These are phyloP conservation scores for Drosophila quinaria DNA, from an alignment of 2,888 invertebrate species.

Conservation along the genomic window DNA sequence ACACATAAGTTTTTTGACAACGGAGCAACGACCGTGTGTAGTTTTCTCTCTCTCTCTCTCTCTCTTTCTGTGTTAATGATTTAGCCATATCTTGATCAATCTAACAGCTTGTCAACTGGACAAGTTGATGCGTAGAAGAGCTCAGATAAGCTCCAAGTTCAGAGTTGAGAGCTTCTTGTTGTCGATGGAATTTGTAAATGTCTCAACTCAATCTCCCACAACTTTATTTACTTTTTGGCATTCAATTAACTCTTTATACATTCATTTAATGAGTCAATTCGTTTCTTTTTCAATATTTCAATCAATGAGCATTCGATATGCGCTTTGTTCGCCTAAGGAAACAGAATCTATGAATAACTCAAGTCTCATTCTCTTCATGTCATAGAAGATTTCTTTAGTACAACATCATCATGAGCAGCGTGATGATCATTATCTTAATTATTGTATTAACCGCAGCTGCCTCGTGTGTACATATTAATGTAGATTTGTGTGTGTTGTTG, in stretches of 20 bases:
- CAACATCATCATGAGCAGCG: slow-evolving; percentile 32
- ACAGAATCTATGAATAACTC: slow-evolving; percentile 42
- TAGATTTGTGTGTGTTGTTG: slow-evolving; percentile 32
- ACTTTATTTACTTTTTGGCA: not conserved
- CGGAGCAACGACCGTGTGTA: slow-evolving; percentile 48
- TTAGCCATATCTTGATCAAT: slow-evolving; percentile 67
- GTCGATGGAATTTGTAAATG: not conserved
- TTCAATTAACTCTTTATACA: slow-evolving; percentile 18
- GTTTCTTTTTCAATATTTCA: slow-evolving; percentile 2
- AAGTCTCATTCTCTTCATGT: slow-evolving; percentile 19
- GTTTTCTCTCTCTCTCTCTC: not conserved
- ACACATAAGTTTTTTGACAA: slow-evolving; percentile 69
- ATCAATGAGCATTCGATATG: slow-evolving; percentile 6
- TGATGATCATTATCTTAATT: slow-evolving; percentile 22
- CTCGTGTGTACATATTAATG: slow-evolving; percentile 26
- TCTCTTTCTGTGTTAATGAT: slow-evolving; percentile 55
- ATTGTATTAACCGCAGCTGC: slow-evolving; percentile 47
- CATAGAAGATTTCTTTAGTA: slow-evolving; percentile 35
- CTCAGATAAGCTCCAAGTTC: slow-evolving; percentile 36
- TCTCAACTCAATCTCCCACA: not conserved
- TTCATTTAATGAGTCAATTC: slow-evolving; percentile 23
- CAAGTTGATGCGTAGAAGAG: slow-evolving; percentile 39
- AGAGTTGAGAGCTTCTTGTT: slow-evolving; percentile 8
- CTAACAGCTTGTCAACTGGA: slow-evolving; percentile 48
- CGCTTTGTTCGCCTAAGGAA: slow-evolving; percentile 40